These are phyloP conservation scores for Marasmarcha lunaedactyla DNA, from an alignment of 2,888 invertebrate genomes.

Conservation along the genomic window DNA sequence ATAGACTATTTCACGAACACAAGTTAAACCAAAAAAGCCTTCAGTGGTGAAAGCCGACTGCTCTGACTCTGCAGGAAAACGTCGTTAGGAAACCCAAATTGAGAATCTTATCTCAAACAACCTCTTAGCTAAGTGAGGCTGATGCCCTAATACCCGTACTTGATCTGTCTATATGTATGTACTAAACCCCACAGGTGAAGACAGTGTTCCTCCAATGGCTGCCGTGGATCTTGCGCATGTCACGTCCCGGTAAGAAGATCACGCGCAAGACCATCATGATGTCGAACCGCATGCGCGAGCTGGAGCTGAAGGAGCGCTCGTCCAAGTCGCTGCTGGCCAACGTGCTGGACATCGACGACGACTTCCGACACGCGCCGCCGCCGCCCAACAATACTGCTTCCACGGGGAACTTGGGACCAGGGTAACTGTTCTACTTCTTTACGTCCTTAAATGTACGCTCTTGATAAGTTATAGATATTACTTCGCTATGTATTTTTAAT, in stretches of 20 bases:
- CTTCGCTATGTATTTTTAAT: too few species aligned
- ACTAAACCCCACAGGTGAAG: constrained; percentile 90
- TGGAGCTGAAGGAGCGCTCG: constrained; percentile 93
- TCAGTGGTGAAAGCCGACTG: too few species aligned
- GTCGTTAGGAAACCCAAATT: too few species aligned
- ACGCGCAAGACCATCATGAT: constrained; percentile 90
- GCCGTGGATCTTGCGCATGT: constrained; percentile 96
- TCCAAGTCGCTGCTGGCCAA: constrained; percentile 95
- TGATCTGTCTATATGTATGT: too few species aligned
- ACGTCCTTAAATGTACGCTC: too few species aligned
- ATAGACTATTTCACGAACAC: too few species aligned
- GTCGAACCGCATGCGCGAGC: constrained; percentile 91
- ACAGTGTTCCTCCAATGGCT: constrained; percentile 97
- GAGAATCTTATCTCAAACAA: too few species aligned
- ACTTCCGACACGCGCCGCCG: constrained; percentile 84
- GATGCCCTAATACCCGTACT: too few species aligned
- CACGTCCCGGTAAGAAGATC: constrained; percentile 94
- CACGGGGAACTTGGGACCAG: constrained; percentile 74
- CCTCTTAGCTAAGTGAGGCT: too few species aligned
- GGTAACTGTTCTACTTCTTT: constrained; percentile 46
- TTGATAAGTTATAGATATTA: too few species aligned
- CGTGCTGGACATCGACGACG: constrained; percentile 95
- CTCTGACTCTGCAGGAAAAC: too few species aligned
- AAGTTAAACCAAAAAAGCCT: too few species aligned
- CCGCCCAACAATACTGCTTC: constrained; percentile 72